Evolutionary conservation across 2,797 vertebrate genomes (phyloP), one percentile per base, ranked within the genome.

Genomic region (Scolopax bukidnonensis): DNA sequence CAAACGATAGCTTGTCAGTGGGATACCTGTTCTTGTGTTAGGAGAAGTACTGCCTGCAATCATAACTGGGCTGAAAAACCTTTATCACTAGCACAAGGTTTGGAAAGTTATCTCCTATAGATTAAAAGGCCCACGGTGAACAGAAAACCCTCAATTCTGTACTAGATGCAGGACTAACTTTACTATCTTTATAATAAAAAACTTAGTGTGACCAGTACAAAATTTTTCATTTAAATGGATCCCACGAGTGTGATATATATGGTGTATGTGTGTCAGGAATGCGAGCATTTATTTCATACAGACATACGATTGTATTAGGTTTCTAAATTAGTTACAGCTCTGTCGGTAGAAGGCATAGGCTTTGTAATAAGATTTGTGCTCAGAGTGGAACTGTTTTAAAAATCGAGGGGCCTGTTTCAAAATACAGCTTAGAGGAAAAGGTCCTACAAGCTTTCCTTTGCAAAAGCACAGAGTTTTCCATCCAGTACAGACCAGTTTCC

Each of bases 181-280:
- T 75, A 43, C 79, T 89, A 18, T 87, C 75, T 87, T 89, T 86
- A n/a, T 78, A 81, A 92, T 89, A 89, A 96, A 91, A 95, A 80
- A 20, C 76, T 73, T 85, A 48, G 65, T 78, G 65, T 83, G 69
- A 59, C 68, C 65, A 65, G 64, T 81, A 94, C 65, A 80, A 77
- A n/a, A 84, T 78, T 74, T 63, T 86, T 87, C 68, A 89, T 91
- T 81, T 65, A 92, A 53, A 67, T 89, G 65, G 61, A 75, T 95
- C 92, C 81, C 86, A 21, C 0, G 28, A 78, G 90, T 50, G 6
- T 81, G 78, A 69, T 95, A 30, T 28, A 51, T 89, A 16, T 45
- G 64, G 64, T 33, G 17, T 71, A 24, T 51, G 68, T 54, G 40
- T 73, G 54, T 89, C 1, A 1, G 88, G 87, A 95, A 38, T 65